These are phyloP conservation scores for Anhinga anhinga DNA, from an alignment of 2,113 vertebrate species.

Conservation along the genomic window DNA sequence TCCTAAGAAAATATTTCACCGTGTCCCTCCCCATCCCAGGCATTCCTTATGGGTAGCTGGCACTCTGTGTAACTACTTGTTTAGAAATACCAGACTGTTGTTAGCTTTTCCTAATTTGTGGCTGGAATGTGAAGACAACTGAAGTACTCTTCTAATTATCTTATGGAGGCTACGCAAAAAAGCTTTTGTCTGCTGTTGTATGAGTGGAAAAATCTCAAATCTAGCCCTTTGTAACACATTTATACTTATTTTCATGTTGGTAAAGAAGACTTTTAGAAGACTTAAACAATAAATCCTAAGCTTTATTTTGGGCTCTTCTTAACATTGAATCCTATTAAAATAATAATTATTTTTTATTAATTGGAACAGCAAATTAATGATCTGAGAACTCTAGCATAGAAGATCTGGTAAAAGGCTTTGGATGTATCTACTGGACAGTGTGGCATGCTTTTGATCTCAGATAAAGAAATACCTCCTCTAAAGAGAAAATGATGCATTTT, in stretches of 20 bases:
- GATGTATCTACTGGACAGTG: background rate
- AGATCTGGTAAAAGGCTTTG: background rate
- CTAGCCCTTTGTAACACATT: background rate
- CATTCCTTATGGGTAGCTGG: background rate
- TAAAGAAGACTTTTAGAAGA: background rate
- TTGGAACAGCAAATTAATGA: background rate
- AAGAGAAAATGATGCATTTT: background rate
- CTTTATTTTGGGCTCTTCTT: background rate
- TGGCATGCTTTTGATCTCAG: background rate
- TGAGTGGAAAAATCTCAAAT: background rate
- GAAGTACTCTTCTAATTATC: background rate
- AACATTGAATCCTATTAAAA: background rate
- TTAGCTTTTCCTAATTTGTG: background rate
- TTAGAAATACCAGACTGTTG: background rate
- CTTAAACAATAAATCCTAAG: background rate
- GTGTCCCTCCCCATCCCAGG: background rate
- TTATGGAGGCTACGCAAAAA: background rate
- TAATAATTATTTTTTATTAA: background rate
- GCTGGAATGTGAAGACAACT: background rate
- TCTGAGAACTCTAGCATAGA: background rate
- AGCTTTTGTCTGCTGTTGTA: background rate
- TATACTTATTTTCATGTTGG: background rate
- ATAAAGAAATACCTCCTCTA: background rate
- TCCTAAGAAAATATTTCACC: background rate
- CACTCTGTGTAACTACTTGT: background rate